A percentile compares a stretch with the other conserved stretches of the same genome.
phyloP scores from a whole-genome alignment of 1,140 invertebrate genomes.

The Prorops nasuta region DNA sequence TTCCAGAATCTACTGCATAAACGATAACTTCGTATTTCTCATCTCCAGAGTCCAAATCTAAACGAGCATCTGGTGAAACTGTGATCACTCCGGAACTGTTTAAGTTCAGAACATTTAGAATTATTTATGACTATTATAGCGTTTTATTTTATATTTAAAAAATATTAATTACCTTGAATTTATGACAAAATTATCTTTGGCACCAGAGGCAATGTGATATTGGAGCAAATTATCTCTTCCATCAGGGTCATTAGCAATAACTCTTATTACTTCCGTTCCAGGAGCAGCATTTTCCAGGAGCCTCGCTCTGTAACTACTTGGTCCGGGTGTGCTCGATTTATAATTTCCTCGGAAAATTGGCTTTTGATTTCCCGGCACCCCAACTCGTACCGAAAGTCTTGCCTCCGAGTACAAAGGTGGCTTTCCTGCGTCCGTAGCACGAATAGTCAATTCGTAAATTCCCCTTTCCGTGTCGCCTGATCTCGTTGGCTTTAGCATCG shows the following conservation, averaged over 20 bases:
- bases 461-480: slow-evolving; percentile 72
- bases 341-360: slow-evolving; percentile 74
- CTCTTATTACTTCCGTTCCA: slow-evolving; percentile 69
- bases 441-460: slow-evolving; percentile 68
- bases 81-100: slow-evolving; percentile 68
- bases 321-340: slow-evolving; percentile 57
- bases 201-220: slow-evolving; percentile 72
- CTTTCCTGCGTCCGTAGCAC: slow-evolving; percentile 70
- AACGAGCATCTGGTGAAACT: slow-evolving; percentile 69
- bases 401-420: slow-evolving; percentile 68
- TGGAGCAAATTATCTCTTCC: slow-evolving; percentile 68
- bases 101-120: slow-evolving; percentile 23
- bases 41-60: slow-evolving; percentile 69
- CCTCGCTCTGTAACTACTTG: slow-evolving; percentile 66
- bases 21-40: slow-evolving; percentile 71
- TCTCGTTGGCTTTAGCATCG: slow-evolving; percentile 62
- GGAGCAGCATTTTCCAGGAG: slow-evolving; percentile 69
- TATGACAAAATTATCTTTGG: slow-evolving; percentile 78
- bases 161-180: slow-evolving; percentile 61
- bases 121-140: neutral
- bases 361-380: slow-evolving; percentile 74
- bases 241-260: slow-evolving; percentile 74
- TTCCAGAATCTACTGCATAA: slow-evolving; percentile 69
- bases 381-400: slow-evolving; percentile 67
- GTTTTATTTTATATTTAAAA: slow-evolving; percentile 5